Conservation (phyloP, 2,888 invertebrate genomes). For the Automeris io region DNA sequence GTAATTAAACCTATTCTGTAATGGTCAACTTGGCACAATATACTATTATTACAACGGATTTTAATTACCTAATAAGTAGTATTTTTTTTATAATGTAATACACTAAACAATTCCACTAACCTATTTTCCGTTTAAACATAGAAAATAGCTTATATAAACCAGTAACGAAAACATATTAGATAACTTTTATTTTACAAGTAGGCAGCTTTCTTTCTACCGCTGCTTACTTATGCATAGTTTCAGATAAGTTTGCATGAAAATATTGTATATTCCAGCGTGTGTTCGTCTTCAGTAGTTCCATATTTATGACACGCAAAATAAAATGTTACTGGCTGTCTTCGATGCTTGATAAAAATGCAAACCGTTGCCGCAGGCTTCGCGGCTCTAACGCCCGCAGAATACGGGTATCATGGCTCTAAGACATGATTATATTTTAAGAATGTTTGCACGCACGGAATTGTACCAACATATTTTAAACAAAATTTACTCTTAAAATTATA, state of each 20-base stretch:
- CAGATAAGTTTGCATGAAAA: slow-evolving; percentile 69
- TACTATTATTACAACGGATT: no score
- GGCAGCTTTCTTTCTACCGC: slow-evolving; percentile 43
- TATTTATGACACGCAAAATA: slow-evolving; percentile 74
- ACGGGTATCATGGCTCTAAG: slow-evolving; percentile 43
- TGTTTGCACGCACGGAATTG: slow-evolving; percentile 32
- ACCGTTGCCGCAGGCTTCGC: slow-evolving; percentile 57
- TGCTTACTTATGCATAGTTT: slow-evolving; percentile 70
- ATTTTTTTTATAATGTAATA: no score
- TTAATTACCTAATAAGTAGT: no score
- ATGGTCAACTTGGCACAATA: no score
- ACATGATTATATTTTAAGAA: slow-evolving; percentile 47
- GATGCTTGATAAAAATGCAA: slow-evolving; percentile 74
- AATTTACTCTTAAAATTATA: no score
- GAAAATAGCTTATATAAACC: slow-evolving; percentile 24
- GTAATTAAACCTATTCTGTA: no score
- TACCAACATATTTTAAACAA: no score
- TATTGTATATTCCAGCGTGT: slow-evolving; percentile 54
- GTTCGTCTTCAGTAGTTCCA: slow-evolving; percentile 58
- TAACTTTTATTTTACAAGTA: slow-evolving; percentile 41
- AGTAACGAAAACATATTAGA: slow-evolving; percentile 11
- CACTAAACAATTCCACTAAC: no score
- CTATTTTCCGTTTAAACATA: no score
- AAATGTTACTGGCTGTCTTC: slow-evolving; percentile 65
- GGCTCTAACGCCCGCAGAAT: slow-evolving; percentile 51